phyloP scores from a whole-genome alignment of 2,113 vertebrate species.

The Bucco capensis region DNA sequence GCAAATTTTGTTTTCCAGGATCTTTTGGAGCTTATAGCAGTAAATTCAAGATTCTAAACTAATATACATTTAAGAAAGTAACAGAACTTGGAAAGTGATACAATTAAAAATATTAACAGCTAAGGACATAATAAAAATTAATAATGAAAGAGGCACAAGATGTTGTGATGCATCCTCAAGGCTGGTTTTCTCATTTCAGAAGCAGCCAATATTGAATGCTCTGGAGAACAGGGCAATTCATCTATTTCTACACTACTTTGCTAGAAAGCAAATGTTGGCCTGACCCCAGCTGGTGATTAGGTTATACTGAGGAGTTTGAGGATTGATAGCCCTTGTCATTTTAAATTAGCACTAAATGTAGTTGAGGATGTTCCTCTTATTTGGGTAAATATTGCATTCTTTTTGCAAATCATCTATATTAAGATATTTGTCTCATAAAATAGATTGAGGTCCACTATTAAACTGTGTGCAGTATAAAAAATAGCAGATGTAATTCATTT shows the following conservation, averaged over 20 bases:
- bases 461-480: conserved; percentile 27
- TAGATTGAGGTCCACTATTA: conserved; percentile 55
- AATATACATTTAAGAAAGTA: background rate
- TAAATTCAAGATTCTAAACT: conserved; percentile 23
- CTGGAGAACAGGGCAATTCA: conserved; percentile 37
- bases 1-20: background rate
- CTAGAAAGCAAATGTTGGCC: conserved; percentile 61
- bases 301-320: conserved; percentile 44
- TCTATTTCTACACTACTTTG: conserved; percentile 31
- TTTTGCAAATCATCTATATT: conserved; percentile 47
- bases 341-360: conserved; percentile 51
- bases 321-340: conserved; percentile 60
- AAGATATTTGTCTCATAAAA: conserved; percentile 60
- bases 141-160: background rate
- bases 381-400: conserved; percentile 49
- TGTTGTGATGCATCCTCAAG: background rate
- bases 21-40: conserved; percentile 11
- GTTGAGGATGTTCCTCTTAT: conserved; percentile 41
- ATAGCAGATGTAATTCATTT: conserved; percentile 21
- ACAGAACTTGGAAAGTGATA: background rate
- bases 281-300: conserved; percentile 66
- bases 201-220: conserved; percentile 23
- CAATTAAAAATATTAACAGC: background rate
- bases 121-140: background rate
- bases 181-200: conserved; percentile 31